phyloP scores from a whole-genome alignment of 53 echinoderm and acorn worm species.

The Patiria pectinifera region DNA sequence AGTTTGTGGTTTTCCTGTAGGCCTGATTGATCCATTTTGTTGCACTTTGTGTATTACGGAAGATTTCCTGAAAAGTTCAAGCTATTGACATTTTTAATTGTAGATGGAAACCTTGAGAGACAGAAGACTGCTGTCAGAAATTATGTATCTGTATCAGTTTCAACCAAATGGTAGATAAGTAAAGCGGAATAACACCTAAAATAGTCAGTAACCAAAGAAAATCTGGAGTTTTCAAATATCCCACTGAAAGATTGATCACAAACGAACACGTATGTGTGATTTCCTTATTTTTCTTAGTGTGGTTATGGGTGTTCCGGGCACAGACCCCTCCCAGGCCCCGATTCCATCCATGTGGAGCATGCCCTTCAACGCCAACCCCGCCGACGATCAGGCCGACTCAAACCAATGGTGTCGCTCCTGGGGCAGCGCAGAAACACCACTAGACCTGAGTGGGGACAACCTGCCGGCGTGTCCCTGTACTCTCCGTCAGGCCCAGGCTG shows the following conservation, averaged over 20 bases:
- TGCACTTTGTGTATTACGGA: too few species aligned
- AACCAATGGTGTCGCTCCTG: conserved; percentile 72
- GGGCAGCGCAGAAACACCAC: conserved; percentile 48
- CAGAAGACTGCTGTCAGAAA: too few species aligned
- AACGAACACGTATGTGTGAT: background rate
- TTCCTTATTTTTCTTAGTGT: background rate
- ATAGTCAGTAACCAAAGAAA: too few species aligned
- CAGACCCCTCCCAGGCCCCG: conserved; percentile 47
- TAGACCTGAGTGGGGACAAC: conserved; percentile 51
- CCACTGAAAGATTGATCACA: too few species aligned
- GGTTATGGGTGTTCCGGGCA: conserved; percentile 26
- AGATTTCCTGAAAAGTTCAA: too few species aligned
- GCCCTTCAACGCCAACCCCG: conserved; percentile 87
- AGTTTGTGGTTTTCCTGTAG: background rate
- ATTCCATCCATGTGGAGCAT: conserved; percentile 86
- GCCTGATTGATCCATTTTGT: too few species aligned
- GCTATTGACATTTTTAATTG: too few species aligned
- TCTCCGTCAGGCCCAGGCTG: conserved; percentile 76
- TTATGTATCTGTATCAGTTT: too few species aligned
- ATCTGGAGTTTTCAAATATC: too few species aligned
- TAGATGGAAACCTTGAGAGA: too few species aligned
- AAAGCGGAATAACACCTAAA: too few species aligned
- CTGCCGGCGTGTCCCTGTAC: conserved; percentile 81
- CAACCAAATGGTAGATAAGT: too few species aligned
- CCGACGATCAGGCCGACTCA: conserved; percentile 26